These are phyloP conservation scores for Erpetoichthys calabaricus DNA, from an alignment of 2,797 vertebrate genomes.

Conservation along the genomic window DNA sequence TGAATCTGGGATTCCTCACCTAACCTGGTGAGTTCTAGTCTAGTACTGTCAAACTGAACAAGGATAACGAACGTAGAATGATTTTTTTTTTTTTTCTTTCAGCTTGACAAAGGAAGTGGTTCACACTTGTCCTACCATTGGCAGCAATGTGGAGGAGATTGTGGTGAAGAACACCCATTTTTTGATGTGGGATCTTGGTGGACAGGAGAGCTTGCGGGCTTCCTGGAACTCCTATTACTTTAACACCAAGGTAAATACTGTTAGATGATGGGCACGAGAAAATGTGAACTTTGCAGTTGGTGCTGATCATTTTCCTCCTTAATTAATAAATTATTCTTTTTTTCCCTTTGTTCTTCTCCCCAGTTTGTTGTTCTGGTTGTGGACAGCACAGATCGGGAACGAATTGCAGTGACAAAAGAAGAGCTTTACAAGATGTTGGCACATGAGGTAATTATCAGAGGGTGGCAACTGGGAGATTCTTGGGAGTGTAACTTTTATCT, in stretches of 20 bases:
- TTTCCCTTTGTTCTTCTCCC: slow-evolving; percentile 9
- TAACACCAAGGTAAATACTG: slow-evolving; percentile 57
- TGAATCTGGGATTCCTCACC: no score
- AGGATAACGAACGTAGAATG: no score
- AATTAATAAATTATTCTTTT: background rate
- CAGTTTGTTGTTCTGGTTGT: slow-evolving; percentile 76
- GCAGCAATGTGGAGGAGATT: slow-evolving; percentile 74
- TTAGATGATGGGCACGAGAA: background rate
- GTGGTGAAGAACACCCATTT: slow-evolving; percentile 59
- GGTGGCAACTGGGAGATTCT: background rate
- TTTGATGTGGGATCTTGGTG: slow-evolving; percentile 72
- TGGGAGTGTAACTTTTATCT: background rate
- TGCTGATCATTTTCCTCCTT: no score
- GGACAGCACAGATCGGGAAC: slow-evolving; percentile 67
- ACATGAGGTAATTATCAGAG: slow-evolving; percentile 51
- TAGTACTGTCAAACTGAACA: no score
- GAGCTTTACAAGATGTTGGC: slow-evolving; percentile 68
- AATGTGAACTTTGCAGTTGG: no score
- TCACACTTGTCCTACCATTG: slow-evolving; percentile 63
- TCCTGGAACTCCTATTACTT: slow-evolving; percentile 65
- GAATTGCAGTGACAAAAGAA: slow-evolving; percentile 54
- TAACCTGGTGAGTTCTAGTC: no score
- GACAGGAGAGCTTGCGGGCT: slow-evolving; percentile 61
- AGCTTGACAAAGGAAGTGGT: slow-evolving; percentile 70
- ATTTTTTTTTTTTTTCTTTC: slow-evolving; percentile 5